phyloP scores from a whole-genome alignment of 2,888 invertebrate genomes.

The Scaeva pyrastri region DNA sequence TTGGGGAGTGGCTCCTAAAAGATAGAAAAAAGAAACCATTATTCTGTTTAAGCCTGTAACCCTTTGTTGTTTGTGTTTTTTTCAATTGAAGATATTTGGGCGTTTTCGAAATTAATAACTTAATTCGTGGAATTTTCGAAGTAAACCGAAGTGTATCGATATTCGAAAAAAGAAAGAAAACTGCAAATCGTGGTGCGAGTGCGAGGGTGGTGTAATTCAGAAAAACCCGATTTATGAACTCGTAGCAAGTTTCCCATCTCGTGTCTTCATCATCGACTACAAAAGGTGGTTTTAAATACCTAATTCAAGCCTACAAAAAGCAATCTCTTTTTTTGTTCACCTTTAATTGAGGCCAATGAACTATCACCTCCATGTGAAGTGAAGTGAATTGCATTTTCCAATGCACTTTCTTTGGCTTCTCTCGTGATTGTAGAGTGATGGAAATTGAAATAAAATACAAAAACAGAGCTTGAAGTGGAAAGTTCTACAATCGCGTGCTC shows the following conservation, averaged over 20 bases:
- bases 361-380: slow-evolving; percentile 45
- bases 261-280: slow-evolving; percentile 32
- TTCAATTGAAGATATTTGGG: slow-evolving; percentile 44
- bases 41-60: slow-evolving; percentile 34
- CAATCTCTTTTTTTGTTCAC: slow-evolving; percentile 35
- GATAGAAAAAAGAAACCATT: slow-evolving; percentile 33
- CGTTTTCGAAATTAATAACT: slow-evolving; percentile 44
- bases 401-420: slow-evolving; percentile 75
- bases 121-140: slow-evolving; percentile 31
- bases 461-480: slow-evolving; percentile 42
- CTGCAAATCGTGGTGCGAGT: slow-evolving; percentile 19
- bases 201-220: slow-evolving; percentile 33
- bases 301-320: neutral
- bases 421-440: slow-evolving; percentile 22
- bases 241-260: slow-evolving; percentile 26
- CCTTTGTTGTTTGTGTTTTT: slow-evolving; percentile 32
- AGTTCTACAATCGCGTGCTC: slow-evolving; percentile 68
- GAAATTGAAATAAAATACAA: slow-evolving; percentile 39
- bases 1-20: slow-evolving; percentile 70
- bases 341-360: slow-evolving; percentile 68
- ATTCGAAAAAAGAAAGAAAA: slow-evolving; percentile 53
- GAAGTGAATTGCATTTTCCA: slow-evolving; percentile 45
- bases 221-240: slow-evolving; percentile 19
- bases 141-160: slow-evolving; percentile 23
- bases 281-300: slow-evolving; percentile 41